Conservation (phyloP, 2,113 vertebrate species). For the Malurus alboscapulatus region DNA sequence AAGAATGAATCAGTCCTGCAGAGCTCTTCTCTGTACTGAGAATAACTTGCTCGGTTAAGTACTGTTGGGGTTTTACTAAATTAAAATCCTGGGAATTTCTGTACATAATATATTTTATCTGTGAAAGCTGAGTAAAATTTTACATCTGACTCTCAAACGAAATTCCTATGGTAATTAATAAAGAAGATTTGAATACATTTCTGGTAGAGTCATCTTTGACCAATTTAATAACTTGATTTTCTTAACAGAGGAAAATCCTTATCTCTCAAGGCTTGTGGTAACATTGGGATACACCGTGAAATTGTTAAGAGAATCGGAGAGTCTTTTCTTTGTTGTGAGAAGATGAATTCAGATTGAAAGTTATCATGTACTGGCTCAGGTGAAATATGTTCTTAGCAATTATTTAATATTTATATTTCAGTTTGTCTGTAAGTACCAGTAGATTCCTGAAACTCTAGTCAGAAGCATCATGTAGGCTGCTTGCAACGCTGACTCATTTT, state of each 20-base stretch:
- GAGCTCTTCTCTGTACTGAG: conserved; percentile 34
- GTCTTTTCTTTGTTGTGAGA: background rate
- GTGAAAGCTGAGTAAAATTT: conserved; percentile 16
- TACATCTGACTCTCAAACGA: conserved; percentile 22
- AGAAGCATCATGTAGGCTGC: background rate
- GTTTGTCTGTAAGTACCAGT: background rate
- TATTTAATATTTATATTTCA: conserved; percentile 11
- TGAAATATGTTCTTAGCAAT: background rate
- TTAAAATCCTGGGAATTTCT: conserved; percentile 37
- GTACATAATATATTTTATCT: conserved; percentile 50
- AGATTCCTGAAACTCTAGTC: background rate
- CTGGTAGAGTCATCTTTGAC: conserved; percentile 59
- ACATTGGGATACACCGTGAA: conserved; percentile 15
- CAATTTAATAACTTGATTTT: conserved; percentile 65
- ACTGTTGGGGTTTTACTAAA: conserved; percentile 61
- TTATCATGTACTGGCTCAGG: conserved; percentile 13
- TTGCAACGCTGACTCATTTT: background rate
- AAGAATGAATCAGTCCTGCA: conserved; percentile 50
- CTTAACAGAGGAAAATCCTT: conserved; percentile 62
- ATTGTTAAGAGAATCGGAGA: conserved; percentile 39
- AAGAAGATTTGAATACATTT: conserved; percentile 58
- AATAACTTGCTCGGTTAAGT: conserved; percentile 42
- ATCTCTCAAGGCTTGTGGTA: conserved; percentile 56
- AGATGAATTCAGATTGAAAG: conserved; percentile 21
- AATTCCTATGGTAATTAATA: conserved; percentile 69